A percentile compares a stretch with the other conserved stretches of the same genome.
Conservation (phyloP, 2,797 vertebrate species). For the Morelia viridis region DNA sequence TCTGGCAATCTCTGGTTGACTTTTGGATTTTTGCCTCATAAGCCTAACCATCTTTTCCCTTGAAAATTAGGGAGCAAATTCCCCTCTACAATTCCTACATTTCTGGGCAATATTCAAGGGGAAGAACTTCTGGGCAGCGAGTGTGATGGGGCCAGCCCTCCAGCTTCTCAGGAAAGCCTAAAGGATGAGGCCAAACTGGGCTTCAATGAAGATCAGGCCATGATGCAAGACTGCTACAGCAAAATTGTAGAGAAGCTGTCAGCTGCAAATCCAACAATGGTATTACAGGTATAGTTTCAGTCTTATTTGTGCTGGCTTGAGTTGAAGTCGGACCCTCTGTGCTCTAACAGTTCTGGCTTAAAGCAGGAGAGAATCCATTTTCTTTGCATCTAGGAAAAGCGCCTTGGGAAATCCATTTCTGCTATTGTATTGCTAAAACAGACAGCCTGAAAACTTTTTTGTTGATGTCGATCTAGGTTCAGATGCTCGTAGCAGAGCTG, state of each 20-base stretch:
- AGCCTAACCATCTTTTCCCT: background rate
- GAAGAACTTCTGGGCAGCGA: slow-evolving; percentile 83
- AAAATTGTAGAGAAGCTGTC: slow-evolving; percentile 98
- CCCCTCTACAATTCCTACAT: slow-evolving; percentile 90
- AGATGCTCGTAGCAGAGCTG: slow-evolving; percentile 95
- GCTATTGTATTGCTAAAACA: background rate
- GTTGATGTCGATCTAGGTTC: slow-evolving; percentile 77
- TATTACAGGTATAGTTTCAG: slow-evolving; percentile 86
- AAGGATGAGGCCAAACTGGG: slow-evolving; percentile 85
- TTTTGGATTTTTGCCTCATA: background rate
- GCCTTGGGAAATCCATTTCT: background rate
- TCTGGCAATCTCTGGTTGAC: background rate
- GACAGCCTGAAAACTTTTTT: background rate
- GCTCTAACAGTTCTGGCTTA: background rate
- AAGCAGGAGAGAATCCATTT: background rate
- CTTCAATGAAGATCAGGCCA: slow-evolving; percentile 94
- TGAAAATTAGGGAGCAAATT: slow-evolving; percentile 84
- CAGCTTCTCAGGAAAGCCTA: slow-evolving; percentile 82
- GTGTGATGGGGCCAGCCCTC: slow-evolving; percentile 82
- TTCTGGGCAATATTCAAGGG: slow-evolving; percentile 91
- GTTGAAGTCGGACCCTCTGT: background rate
- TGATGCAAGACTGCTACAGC: slow-evolving; percentile 99
- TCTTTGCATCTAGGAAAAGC: background rate
- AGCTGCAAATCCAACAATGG: slow-evolving; percentile 96
- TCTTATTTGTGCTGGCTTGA: background rate